Percentiles rank a stretch among this genome's conserved stretches.
These are phyloP conservation scores for Conus canariensis DNA, from an alignment of 2,888 invertebrate genomes.

Conservation along the genomic window DNA sequence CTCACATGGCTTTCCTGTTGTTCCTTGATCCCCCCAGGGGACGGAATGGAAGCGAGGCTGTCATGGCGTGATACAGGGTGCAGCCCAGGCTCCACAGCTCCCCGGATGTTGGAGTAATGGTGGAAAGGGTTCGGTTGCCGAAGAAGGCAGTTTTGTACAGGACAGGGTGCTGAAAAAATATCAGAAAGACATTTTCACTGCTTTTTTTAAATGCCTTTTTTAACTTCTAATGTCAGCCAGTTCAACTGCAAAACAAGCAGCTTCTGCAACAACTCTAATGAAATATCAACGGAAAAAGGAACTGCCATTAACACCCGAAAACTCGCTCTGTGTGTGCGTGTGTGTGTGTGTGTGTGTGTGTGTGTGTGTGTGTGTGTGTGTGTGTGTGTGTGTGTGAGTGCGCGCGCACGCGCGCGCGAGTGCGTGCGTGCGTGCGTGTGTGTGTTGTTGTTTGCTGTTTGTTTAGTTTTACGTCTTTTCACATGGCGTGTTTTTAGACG, in stretches of 20 bases:
- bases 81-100: conserved; percentile 98
- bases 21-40: conserved; percentile 92
- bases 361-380: neutral
- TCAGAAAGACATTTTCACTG: neutral
- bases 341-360: neutral
- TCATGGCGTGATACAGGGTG: conserved; percentile 95
- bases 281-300: too few species aligned
- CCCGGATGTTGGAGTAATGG: conserved; percentile 92
- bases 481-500: too few species aligned
- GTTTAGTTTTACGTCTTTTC: too few species aligned
- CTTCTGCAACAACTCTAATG: too few species aligned
- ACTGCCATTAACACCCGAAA: too few species aligned
- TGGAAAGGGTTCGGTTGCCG: conserved; percentile 80
- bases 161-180: conserved; percentile 86
- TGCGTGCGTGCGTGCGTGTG: too few species aligned
- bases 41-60: conserved; percentile 94
- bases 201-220: neutral
- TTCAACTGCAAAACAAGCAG: too few species aligned
- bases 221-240: neutral
- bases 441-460: too few species aligned
- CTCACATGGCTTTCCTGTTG: conserved; percentile 95
- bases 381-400: too few species aligned
- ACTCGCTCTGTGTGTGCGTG: too few species aligned
- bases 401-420: too few species aligned
- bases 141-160: conserved; percentile 95